Evolutionary conservation across 2,113 vertebrate species (phyloP).

Genomic region (Beaufortia kweichowensis): DNA sequence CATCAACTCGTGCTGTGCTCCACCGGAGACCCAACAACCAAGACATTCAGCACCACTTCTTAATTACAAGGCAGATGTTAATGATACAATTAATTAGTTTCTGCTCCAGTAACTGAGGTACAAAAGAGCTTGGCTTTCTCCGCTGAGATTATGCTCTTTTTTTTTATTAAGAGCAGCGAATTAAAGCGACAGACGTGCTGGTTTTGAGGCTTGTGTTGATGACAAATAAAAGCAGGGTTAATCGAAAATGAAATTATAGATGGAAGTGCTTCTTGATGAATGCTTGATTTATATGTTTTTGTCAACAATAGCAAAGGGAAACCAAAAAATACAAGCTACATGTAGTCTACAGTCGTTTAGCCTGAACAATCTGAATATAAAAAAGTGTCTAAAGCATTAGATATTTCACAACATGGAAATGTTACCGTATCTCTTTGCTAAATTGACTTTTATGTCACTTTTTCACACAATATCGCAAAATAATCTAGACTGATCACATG

Average conservation of each 20-base stretch:
- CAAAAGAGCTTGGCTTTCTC: conserved; percentile 58
- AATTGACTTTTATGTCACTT: no score
- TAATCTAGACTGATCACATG: no score
- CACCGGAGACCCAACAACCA: conserved; percentile 47
- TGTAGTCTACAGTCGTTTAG: no score
- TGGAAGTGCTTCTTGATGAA: background rate
- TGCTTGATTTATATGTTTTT: background rate
- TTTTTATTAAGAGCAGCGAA: conserved; percentile 64
- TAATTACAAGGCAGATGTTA: conserved; percentile 69
- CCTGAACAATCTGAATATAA: no score
- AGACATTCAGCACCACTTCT: conserved; percentile 56
- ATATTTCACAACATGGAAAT: no score
- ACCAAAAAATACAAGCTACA: no score
- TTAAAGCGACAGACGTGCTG: conserved; percentile 30
- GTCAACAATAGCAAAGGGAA: no score
- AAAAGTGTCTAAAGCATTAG: no score
- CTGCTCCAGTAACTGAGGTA: conserved; percentile 60
- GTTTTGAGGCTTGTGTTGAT: conserved; percentile 26
- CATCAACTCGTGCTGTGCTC: conserved; percentile 44
- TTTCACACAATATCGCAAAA: no score
- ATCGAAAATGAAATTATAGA: background rate
- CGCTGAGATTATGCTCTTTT: conserved; percentile 56
- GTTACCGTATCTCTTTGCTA: no score
- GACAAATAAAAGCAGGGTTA: conserved; percentile 8
- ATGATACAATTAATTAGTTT: conserved; percentile 69